phyloP scores from a whole-genome alignment of 2,797 vertebrate genomes.

The Melanogrammus aeglefinus region DNA sequence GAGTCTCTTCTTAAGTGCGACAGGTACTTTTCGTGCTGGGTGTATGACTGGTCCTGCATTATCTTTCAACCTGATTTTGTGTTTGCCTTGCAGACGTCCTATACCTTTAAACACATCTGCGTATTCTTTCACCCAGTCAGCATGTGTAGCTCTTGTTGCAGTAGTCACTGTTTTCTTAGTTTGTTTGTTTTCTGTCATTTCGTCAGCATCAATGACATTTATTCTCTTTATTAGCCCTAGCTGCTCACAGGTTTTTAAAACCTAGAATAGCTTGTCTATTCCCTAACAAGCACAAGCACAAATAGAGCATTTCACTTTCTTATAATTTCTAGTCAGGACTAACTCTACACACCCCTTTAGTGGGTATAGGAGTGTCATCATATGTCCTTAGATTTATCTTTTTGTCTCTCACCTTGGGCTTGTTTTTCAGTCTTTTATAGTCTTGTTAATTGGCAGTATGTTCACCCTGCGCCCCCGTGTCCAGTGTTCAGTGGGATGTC shows the following conservation, averaged over 20 bases:
- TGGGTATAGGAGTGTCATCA: not conserved
- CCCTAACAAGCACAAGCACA: constrained; percentile 5
- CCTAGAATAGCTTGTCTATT: constrained; percentile 17
- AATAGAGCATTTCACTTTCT: not conserved
- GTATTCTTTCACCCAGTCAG: constrained; percentile 11
- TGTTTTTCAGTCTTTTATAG: constrained; percentile 11
- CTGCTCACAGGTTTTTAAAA: not conserved
- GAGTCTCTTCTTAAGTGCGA: constrained; percentile 20
- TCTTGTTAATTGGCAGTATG: constrained; percentile 15
- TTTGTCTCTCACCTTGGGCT: constrained; percentile 13
- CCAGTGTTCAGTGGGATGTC: constrained; percentile 14
- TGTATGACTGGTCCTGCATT: constrained; percentile 19
- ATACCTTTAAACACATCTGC: constrained; percentile 14
- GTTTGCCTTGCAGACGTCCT: constrained; percentile 7
- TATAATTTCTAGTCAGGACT: constrained; percentile 3
- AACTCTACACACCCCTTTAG: constrained; percentile 8
- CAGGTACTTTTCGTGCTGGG: constrained; percentile 21
- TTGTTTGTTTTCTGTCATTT: not conserved
- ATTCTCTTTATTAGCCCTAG: constrained; percentile 9
- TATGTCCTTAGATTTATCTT: constrained; percentile 23
- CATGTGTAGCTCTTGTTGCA: not conserved
- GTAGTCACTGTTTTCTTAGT: not conserved
- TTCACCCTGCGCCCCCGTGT: constrained; percentile 26
- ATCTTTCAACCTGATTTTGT: constrained; percentile 18
- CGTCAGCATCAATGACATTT: constrained; percentile 16